phyloP scores from a whole-genome alignment of 92 coral and sea anemone genomes.

The Metridium senile region DNA sequence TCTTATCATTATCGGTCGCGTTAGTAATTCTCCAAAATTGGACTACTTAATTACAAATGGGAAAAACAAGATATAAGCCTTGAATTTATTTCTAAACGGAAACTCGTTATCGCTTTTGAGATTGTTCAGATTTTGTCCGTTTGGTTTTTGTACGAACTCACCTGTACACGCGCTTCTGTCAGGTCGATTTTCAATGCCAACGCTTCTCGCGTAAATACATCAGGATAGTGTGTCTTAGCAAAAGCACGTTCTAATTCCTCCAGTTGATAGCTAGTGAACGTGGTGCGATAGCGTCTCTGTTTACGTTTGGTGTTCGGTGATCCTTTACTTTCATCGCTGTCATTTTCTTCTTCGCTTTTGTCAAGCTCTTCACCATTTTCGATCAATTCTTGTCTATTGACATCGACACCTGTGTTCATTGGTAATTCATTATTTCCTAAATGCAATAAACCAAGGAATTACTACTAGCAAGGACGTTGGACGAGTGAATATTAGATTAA shows the following conservation, averaged over 20 bases:
- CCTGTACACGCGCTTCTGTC: slow-evolving; percentile 99
- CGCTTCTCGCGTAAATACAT: slow-evolving; percentile 96
- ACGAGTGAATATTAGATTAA: slow-evolving; percentile 79
- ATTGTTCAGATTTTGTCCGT: no score
- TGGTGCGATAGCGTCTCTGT: slow-evolving; percentile 96
- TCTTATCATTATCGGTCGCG: slow-evolving; percentile 66
- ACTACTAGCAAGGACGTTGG: slow-evolving; percentile 41
- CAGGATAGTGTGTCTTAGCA: slow-evolving; percentile 96
- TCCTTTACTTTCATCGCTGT: slow-evolving; percentile 63
- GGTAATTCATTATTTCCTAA: slow-evolving; percentile 42
- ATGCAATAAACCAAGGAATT: slow-evolving; percentile 44
- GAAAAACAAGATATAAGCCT: slow-evolving; percentile 45
- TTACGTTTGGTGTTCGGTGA: slow-evolving; percentile 72
- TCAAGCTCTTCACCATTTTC: slow-evolving; percentile 44
- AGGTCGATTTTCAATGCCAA: slow-evolving; percentile 95
- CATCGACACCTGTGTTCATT: slow-evolving; percentile 19
- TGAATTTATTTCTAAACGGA: slow-evolving; percentile 9
- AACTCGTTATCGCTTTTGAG: slow-evolving; percentile 13
- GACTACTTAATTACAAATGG: slow-evolving; percentile 75
- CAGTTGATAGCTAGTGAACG: slow-evolving; percentile 95
- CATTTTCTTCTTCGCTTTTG: slow-evolving; percentile 56
- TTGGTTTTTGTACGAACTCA: no score
- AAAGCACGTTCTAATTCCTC: slow-evolving; percentile 98
- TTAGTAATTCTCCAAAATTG: slow-evolving; percentile 69
- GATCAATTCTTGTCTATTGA: slow-evolving; percentile 14